Base-by-base conservation (phyloP, 2,113 vertebrate genomes). In the Pelvicachromis taeniatus region DNA sequence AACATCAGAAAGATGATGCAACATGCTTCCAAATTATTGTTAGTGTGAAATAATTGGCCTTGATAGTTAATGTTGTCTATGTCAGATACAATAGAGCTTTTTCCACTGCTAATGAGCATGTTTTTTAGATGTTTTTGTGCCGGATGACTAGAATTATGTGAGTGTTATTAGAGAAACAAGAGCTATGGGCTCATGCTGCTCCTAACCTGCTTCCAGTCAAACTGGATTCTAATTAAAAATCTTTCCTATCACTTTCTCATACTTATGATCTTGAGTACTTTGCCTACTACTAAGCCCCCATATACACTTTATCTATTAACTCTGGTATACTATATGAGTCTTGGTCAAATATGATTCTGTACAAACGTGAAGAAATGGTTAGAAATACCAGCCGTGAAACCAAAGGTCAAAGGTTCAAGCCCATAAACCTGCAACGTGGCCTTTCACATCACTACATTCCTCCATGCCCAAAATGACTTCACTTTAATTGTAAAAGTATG, bases 1-100 rank as follows among this genome's bases (percentile, higher is more conserved):
- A 88, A 81, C 10, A 82, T 85, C 56, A 87, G 79, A 68, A 77
- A 70, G 77, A 91, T 92, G 94, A 93, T 87, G 91, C 89, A 93
- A 94, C 91, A 82, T 40, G 58, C 81, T 86, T 80, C 48, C 63
- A 77, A 78, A 79, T 81, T 80, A 55, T 77, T 54, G 84, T 48
- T 53, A 81, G 31, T 61, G 77, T 56, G 70, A 82, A 87, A 85
- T 79, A 80, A 89, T 19, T 77, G 38, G 52, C 68, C 23, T 75
- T 63, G 63, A 82, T 56, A 21, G 80, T 45, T 54, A 40, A 50
- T 53, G 75, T 50, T 73, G 70, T 80, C 17, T 23, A 4, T 8
- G 21, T 77, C 50, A 42, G 26, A 52, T 70, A 50, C n/a, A 45
- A 77, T 6, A 40, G 23, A 17, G 38, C 17, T 48, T 84, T 33